These are phyloP conservation scores for Dryas iulia DNA, from an alignment of 1,140 invertebrate genomes.

Conservation along the genomic window DNA sequence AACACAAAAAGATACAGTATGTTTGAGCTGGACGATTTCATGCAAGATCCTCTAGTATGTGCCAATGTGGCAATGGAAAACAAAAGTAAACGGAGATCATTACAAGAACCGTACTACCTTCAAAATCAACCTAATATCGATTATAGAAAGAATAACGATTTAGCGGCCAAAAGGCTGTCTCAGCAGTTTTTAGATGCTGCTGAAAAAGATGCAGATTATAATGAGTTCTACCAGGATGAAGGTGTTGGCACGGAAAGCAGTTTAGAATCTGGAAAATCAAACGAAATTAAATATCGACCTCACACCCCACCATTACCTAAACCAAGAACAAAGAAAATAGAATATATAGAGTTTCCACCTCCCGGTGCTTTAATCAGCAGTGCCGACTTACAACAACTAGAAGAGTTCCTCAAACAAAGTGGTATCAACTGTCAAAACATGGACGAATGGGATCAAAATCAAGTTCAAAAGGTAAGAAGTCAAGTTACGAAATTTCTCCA, in stretches of 20 bases:
- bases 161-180: conserved; percentile 77
- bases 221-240: conserved; percentile 77
- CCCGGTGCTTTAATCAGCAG: conserved; percentile 81
- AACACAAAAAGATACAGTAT: conserved; percentile 88
- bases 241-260: conserved; percentile 78
- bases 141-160: conserved; percentile 83
- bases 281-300: conserved; percentile 78
- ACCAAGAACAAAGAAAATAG: conserved; percentile 69
- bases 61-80: conserved; percentile 77
- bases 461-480: conserved; percentile 84
- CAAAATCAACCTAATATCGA: conserved; percentile 81
- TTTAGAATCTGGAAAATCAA: conserved; percentile 78
- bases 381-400: conserved; percentile 84
- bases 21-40: conserved; percentile 86
- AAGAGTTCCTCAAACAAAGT: conserved; percentile 87
- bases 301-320: conserved; percentile 78
- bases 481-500: conserved; percentile 85
- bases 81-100: conserved; percentile 84
- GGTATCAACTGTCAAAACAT: conserved; percentile 85
- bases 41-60: conserved; percentile 72
- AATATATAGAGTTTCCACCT: conserved; percentile 73
- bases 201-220: conserved; percentile 78
- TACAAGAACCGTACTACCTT: conserved; percentile 87
- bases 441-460: conserved; percentile 84
- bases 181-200: conserved; percentile 78